A percentile compares a stretch with the other conserved stretches of the same genome.
These are phyloP conservation scores for Sebastes hubbsi DNA, from an alignment of 2,797 vertebrate species.

Conservation along the genomic window DNA sequence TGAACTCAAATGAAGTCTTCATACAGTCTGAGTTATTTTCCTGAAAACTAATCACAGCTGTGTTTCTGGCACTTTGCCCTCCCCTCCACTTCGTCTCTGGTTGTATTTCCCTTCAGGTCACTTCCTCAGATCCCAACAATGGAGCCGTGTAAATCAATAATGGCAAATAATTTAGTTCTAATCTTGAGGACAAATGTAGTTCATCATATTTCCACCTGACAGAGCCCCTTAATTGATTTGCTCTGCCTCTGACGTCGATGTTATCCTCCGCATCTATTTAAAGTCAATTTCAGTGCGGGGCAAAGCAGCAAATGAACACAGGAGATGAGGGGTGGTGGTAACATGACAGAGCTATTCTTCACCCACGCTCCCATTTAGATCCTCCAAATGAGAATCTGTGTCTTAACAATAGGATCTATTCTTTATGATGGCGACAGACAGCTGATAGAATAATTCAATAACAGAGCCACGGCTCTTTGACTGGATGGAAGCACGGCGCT, in stretches of 20 bases:
- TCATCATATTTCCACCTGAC: conserved; percentile 39
- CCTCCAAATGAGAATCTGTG: conserved; percentile 21
- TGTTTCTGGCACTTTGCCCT: neutral
- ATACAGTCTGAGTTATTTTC: neutral
- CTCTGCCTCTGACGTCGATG: conserved; percentile 5
- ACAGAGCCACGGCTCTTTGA: conserved; percentile 9
- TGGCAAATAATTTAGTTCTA: neutral
- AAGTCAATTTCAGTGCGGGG: neutral
- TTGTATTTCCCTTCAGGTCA: too few species aligned
- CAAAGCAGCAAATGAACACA: neutral
- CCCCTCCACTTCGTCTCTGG: neutral
- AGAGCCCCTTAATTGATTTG: conserved; percentile 1
- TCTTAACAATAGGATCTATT: conserved; percentile 29
- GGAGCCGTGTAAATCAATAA: neutral
- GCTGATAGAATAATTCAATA: conserved; percentile 43
- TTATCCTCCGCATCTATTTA: conserved; percentile 12
- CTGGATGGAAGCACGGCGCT: neutral
- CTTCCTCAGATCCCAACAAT: neutral
- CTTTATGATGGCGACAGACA: conserved; percentile 24
- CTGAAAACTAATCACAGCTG: neutral
- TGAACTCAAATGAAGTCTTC: neutral
- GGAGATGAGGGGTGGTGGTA: conserved; percentile 17
- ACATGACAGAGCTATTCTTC: conserved; percentile 43
- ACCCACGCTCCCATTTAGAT: conserved; percentile 15
- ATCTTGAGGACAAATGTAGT: conserved; percentile 6